Conservation (phyloP, 2,888 invertebrate species). For the Hirtodrosophila confusa region DNA sequence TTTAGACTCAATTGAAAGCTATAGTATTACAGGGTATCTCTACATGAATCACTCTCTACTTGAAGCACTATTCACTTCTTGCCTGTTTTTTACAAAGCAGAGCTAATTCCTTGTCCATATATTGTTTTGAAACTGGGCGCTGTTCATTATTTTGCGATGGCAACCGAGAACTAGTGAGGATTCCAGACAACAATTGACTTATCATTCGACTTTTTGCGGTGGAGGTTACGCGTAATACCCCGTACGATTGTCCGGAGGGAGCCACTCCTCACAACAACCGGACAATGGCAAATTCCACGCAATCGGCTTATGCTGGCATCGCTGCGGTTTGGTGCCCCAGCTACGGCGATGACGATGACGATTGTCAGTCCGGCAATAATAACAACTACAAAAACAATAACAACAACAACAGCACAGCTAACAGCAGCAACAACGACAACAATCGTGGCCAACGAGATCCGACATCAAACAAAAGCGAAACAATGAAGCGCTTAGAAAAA, state of each 20-base stretch:
- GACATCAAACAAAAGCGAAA: conserved; percentile 59
- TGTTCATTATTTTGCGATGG: conserved; percentile 51
- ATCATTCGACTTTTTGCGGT: conserved; percentile 71
- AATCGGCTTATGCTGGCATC: conserved; percentile 76
- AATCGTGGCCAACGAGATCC: conserved; percentile 32
- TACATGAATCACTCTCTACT: too few relatives aligned
- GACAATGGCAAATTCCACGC: conserved; percentile 74
- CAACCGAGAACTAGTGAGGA: conserved; percentile 22
- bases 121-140: conserved; percentile 16
- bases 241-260: conserved; percentile 18
- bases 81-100: conserved; percentile 4
- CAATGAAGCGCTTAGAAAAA: conserved; percentile 56
- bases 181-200: conserved; percentile 73
- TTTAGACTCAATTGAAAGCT: too few relatives aligned
- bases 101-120: conserved; percentile 46
- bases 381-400: conserved; percentile 15
- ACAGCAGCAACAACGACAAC: conserved; percentile 20
- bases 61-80: neutral
- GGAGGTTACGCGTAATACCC: conserved; percentile 60
- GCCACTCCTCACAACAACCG: conserved; percentile 24
- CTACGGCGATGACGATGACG: conserved; percentile 31
- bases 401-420: conserved; percentile 16
- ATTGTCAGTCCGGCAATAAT: conserved; percentile 40
- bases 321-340: conserved; percentile 67
- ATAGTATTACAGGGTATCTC: too few relatives aligned